Base-by-base conservation (phyloP, 2,113 vertebrate genomes). In the Mastomys natalensis region DNA sequence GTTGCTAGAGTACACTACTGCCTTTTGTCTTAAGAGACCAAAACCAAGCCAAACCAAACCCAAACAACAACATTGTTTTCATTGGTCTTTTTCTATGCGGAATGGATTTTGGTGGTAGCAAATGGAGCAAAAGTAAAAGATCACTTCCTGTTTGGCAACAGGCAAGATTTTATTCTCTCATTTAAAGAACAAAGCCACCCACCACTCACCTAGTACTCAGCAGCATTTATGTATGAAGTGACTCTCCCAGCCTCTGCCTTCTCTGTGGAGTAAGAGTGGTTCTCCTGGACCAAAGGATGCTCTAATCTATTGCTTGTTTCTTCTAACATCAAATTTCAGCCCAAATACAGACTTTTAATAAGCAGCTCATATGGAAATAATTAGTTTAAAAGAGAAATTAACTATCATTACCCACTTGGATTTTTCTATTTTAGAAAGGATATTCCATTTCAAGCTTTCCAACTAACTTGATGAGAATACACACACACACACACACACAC, bases 381-480 rank as follows among this genome's bases (percentile, higher is more conserved):
- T 93, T 96, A 92, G 70, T 78, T 45, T 70, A 89, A 89, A 92
- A 95, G 88, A 93, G 22, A 95, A 90, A 96, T 86, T 80, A 88
- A 87, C 90, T 58, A 40, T 87, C 37, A 96, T 78, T 95, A 76
- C 17, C 17, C 62, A 74, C 19, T 91, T 70, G 26, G 66, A 94
- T 64, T 76, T 73, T 17, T 76, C 22, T 77, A 82, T 90, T 97
- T 80, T 87, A 85, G 60, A 96, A 93, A 84, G 95, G 82, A 24
- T 91, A 43, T 96, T 98, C 96, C 72, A 58, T 98, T 95, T 98
- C 97, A 96, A 96, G 97, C 45, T 98, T 97, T 96, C 76, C 90
- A 95, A 21, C 95, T 97, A 74, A 70, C 97, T 96, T 95, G 87
- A 97, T 97, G 86, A 53, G 95, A 86, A 86, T 84, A n/a, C 3